phyloP scores from a whole-genome alignment of 1,140 invertebrate species.

The Temnothorax nylanderi region DNA sequence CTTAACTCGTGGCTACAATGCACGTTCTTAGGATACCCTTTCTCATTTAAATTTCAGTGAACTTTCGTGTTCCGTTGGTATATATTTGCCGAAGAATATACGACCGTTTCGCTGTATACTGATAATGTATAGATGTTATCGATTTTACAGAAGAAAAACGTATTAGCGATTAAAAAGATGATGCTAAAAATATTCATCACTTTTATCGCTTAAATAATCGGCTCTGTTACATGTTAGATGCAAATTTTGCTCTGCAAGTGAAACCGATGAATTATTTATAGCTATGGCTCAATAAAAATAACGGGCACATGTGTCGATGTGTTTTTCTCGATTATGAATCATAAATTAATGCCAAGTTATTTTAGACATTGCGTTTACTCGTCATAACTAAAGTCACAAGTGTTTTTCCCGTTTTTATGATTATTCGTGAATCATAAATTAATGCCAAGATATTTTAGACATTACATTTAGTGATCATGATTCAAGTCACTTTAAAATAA shows the following conservation, averaged over 20 bases:
- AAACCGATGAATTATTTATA: not conserved
- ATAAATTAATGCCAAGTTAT: not conserved
- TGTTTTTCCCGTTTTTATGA: not conserved
- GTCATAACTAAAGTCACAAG: too few relatives aligned
- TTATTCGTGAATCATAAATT: not conserved
- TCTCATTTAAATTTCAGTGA: constrained; percentile 23
- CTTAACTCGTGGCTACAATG: not conserved
- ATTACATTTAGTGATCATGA: too few relatives aligned
- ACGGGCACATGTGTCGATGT: not conserved
- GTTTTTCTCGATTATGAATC: not conserved
- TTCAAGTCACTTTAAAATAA: too few relatives aligned
- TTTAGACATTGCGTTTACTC: not conserved
- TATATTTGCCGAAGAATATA: not conserved
- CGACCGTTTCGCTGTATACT: not conserved
- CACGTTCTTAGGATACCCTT: not conserved
- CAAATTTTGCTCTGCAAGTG: not conserved
- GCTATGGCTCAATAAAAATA: not conserved
- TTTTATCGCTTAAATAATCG: not conserved
- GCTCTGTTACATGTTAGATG: not conserved
- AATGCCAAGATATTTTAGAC: not conserved
- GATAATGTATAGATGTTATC: not conserved
- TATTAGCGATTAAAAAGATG: not conserved
- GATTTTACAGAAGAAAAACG: not conserved
- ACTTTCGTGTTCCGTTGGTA: not conserved
- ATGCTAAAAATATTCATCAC: not conserved